Evolutionary conservation across 2,797 vertebrate genomes (phyloP).

Genomic region (Sebastes variabilis): DNA sequence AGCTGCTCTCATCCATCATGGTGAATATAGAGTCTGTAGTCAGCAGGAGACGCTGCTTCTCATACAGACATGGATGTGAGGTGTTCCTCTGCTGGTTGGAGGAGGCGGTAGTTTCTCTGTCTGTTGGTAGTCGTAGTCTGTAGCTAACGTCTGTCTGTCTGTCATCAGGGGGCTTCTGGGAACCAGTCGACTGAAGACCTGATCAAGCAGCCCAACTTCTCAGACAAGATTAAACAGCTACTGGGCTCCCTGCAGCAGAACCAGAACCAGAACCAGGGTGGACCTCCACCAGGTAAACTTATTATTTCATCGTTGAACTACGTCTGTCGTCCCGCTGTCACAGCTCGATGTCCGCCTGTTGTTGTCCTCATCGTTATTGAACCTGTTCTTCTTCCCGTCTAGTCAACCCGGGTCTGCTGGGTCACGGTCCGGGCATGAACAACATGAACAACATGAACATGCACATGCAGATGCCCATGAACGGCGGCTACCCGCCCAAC

Average conservation of each 20-base stretch:
- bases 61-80: too few relatives aligned
- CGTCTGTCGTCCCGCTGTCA: not conserved
- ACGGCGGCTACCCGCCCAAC: conserved; percentile 89
- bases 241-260: conserved; percentile 88
- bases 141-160: not conserved
- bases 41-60: too few relatives aligned
- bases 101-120: not conserved
- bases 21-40: conserved; percentile 62
- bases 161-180: conserved; percentile 84
- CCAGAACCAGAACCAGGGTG: conserved; percentile 77
- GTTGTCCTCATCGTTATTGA: not conserved
- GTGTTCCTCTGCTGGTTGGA: too few relatives aligned
- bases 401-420: conserved; percentile 85
- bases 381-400: not conserved
- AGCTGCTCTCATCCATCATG: conserved; percentile 95
- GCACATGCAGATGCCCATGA: conserved; percentile 87
- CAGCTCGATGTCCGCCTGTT: not conserved
- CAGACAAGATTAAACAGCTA: conserved; percentile 93
- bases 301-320: not conserved
- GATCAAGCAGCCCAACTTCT: conserved; percentile 93
- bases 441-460: conserved; percentile 80
- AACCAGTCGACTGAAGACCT: conserved; percentile 91
- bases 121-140: not conserved
- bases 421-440: conserved; percentile 84
- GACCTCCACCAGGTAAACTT: conserved; percentile 74